Evolutionary conservation across 53 echinoderm and acorn worm genomes (phyloP).

Genomic region (Henricia sp.): DNA sequence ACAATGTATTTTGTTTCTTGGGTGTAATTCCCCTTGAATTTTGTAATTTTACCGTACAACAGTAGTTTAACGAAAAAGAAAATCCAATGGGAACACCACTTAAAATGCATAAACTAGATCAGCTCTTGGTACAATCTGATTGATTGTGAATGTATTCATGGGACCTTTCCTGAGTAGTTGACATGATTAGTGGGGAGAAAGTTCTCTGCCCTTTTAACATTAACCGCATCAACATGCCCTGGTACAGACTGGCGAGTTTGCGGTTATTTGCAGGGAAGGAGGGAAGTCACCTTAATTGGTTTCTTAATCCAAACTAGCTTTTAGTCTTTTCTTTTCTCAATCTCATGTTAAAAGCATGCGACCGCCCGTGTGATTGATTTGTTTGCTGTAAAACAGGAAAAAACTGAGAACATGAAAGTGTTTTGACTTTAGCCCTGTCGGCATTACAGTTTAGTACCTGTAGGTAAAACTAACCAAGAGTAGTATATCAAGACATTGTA

Average conservation of each 20-base stretch:
- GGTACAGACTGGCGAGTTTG: background rate
- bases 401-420: no score
- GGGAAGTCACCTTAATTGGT: conserved; percentile 18
- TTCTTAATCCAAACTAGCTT: background rate
- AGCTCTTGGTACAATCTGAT: conserved; percentile 5
- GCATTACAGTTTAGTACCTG: no score
- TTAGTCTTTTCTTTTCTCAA: no score
- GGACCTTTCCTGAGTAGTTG: background rate
- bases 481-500: no score
- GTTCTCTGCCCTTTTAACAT: background rate
- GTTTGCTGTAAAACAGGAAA: background rate
- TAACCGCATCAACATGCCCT: background rate
- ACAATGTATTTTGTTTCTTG: no score
- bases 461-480: no score
- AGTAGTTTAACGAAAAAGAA: no score
- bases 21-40: no score
- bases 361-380: background rate
- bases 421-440: no score
- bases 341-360: no score
- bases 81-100: background rate
- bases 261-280: background rate
- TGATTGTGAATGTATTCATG: background rate
- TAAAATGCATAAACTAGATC: background rate
- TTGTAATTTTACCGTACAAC: no score
- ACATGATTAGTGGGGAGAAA: background rate